Evolutionary conservation across 2,113 vertebrate genomes (phyloP), one percentile per base, ranked within the genome.

Genomic region (Mesocricetus auratus): DNA sequence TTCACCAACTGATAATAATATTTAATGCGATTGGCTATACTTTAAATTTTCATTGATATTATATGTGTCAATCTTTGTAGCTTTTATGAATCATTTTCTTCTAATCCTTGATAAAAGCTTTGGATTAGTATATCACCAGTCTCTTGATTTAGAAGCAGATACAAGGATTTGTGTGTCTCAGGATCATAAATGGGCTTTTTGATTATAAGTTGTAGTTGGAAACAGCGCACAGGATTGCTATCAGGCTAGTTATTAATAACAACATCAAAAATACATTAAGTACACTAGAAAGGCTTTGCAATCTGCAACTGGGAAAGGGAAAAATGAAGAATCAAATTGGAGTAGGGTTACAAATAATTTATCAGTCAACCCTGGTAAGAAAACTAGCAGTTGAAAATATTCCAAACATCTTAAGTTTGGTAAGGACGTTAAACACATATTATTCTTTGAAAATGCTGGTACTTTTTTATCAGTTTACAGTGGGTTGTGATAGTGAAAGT

Each of bases 31-130:
- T 50, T 56, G 39, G 88, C 86, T 73, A 66, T 3, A 73, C 3
- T 78, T 94, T 73, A 91, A 73, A 90, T 81, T 94, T 96, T 86
- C n/a, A 74, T 78, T 91, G 78, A 11, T 73, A 26, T 96, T 94
- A 64, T 66, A 47, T 71, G 66, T 68, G 50, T 89, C 1, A 5
- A 50, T 10, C 69, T 73, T 87, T 90, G n/a, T 85, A 81, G 39
- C 39, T 88, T 91, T 87, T 66, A 81, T 79, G 42, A 85, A 42
- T 93, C 15, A 83, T 87, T 75, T 94, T 36, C 29, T 96, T 75
- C 17, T 77, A 93, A 79, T 82, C 7, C 17, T 29, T 90, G 22
- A 42, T n/a, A 82, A 95, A 86, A 90, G 2, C 81, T 71, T 69
- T 45, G 69, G 83, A 90, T 96, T 50, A 93, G 77, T 36, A 90